Conservation (phyloP, 1,140 invertebrate genomes). For the Lineus longissimus region DNA sequence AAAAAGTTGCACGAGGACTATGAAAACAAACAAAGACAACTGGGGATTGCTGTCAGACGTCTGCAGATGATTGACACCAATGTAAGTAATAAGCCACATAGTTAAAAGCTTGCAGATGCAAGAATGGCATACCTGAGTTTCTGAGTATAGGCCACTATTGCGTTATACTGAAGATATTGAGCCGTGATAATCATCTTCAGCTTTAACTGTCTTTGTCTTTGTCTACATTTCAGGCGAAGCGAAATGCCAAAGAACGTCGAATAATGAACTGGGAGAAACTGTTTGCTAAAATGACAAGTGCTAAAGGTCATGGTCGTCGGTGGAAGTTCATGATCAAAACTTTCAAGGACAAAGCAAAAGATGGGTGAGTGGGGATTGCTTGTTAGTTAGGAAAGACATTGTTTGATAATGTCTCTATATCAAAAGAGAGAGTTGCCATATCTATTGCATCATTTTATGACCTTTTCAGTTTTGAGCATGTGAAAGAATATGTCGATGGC, state of each 20-base stretch:
- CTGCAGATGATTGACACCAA: constrained; percentile 48
- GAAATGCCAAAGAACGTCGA: constrained; percentile 45
- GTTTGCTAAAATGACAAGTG: constrained; percentile 45
- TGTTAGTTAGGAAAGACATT: too few species aligned
- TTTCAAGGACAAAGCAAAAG: constrained; percentile 49
- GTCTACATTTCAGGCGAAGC: constrained; percentile 37
- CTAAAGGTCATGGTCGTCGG: constrained; percentile 47
- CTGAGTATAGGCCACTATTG: too few species aligned
- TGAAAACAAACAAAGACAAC: constrained; percentile 49
- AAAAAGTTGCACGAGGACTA: constrained; percentile 52
- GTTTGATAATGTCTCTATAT: too few species aligned
- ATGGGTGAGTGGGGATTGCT: constrained; percentile 32
- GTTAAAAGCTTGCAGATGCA: too few species aligned
- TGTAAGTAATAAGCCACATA: constrained; percentile 35
- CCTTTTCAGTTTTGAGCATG: constrained; percentile 29
- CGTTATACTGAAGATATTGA: too few species aligned
- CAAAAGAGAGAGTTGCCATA: too few species aligned
- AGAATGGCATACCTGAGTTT: too few species aligned
- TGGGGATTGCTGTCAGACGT: constrained; percentile 50
- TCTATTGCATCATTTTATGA: background rate
- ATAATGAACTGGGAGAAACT: constrained; percentile 54
- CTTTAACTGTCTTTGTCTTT: background rate
- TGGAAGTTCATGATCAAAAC: constrained; percentile 54
- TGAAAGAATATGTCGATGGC: constrained; percentile 43
- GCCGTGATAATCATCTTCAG: too few species aligned